Base-by-base conservation (phyloP, 1,140 invertebrate genomes). In the Neodiprion pinetum region DNA sequence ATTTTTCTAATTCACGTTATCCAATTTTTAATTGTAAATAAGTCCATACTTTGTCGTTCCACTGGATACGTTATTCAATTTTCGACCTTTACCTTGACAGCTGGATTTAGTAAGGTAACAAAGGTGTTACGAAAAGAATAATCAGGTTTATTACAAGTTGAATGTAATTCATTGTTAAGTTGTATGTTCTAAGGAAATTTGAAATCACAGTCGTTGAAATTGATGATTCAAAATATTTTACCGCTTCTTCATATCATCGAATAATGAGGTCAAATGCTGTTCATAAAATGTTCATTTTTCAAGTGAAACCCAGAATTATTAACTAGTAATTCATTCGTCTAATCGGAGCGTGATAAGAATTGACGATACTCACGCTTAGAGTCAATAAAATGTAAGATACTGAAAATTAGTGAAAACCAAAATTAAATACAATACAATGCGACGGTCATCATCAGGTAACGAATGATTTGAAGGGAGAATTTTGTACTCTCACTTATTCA, bases 331-430 rank as follows among this genome's bases (percentile, higher is more conserved):
- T 40, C 28, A 40, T 40, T 40, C 28, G 28, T 40, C 5, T 40
- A 40, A 40, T 40, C 28, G 28, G 2, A 40, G 28, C 28, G 28
- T 40, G 28, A 40, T 40, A 40, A 40, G 28, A 3, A 17, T 61
- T 5, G 7, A 14, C n/a, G 53, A 61, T 61, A 61, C 53, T 12
- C 53, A 17, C 53, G 53, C 53, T 61, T 12, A 61, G 53, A 61
- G 53, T 61, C 53, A 61, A 61, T 61, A 61, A 61, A 61, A 14
- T 61, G 53, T 61, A 61, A 61, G 5, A 61, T 61, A 61, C 53
- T 61, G 11, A 61, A 17, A 61, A 61, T 61, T 12, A 61, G n/a
- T 61, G 53, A 61, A 61, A 12, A 61, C 11, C 53, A 7, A 61
- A 12, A 61, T 12, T 5, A 61, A 61, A 5, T 14, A 61, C 8